These are phyloP conservation scores for Odontamblyopus lacepedii DNA, from an alignment of 2,797 vertebrate species.

Conservation along the genomic window DNA sequence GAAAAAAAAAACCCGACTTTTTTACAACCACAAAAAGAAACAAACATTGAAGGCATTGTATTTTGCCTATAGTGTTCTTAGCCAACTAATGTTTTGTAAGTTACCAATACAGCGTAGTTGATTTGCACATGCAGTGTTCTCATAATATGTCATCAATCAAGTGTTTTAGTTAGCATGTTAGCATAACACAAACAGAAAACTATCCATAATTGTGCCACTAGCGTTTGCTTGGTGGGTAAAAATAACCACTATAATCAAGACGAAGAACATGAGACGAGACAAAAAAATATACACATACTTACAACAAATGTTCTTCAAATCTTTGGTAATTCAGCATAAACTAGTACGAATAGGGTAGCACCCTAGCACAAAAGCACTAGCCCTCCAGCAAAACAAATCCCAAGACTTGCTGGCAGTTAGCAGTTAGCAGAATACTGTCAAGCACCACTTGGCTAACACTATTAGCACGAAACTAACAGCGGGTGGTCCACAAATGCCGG, in stretches of 20 bases:
- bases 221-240: constrained; percentile 5
- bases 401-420: constrained; percentile 29
- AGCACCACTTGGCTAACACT: constrained; percentile 34
- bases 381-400: constrained; percentile 20
- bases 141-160: constrained; percentile 42
- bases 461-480: constrained; percentile 11
- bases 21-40: neutral
- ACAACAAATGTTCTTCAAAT: constrained; percentile 22
- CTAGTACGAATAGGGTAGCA: constrained; percentile 12
- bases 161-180: constrained; percentile 35
- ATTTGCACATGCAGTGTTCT: neutral
- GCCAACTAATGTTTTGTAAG: neutral
- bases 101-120: neutral
- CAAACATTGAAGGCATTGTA: neutral
- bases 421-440: constrained; percentile 45
- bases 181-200: constrained; percentile 39
- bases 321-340: constrained; percentile 1
- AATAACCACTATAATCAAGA: neutral
- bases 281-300: constrained; percentile 26
- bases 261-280: neutral
- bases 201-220: constrained; percentile 37
- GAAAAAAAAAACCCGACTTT: neutral
- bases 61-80: neutral
- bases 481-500: neutral
- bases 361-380: constrained; percentile 19